phyloP scores from a whole-genome alignment of 2,113 vertebrate species.

The Egretta garzetta region DNA sequence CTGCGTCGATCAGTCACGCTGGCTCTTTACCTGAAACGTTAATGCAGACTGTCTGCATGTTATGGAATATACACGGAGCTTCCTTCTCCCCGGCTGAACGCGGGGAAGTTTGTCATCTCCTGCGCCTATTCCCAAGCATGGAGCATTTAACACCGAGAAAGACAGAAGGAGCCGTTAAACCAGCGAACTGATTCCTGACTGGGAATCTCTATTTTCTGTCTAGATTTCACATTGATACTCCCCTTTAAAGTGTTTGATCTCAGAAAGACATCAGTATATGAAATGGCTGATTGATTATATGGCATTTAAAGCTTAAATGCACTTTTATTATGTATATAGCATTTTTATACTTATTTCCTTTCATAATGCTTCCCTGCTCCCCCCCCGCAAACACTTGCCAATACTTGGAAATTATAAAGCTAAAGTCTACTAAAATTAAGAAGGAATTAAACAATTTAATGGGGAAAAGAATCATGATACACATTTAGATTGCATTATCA shows the following conservation, averaged over 20 bases:
- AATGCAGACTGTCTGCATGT: background rate
- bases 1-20: no score
- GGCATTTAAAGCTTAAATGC: slow-evolving; percentile 1
- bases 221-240: background rate
- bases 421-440: background rate
- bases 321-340: background rate
- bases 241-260: background rate
- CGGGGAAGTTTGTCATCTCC: background rate
- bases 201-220: background rate
- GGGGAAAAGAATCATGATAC: background rate
- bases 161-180: background rate
- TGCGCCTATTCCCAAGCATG: background rate
- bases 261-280: background rate
- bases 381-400: background rate
- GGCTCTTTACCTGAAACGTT: background rate
- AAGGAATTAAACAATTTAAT: background rate
- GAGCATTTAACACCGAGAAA: background rate
- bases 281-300: slow-evolving; percentile 10
- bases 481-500: background rate
- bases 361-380: background rate
- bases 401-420: background rate
- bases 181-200: background rate
- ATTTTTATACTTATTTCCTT: slow-evolving; percentile 11
- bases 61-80: background rate
- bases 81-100: background rate